Base-by-base conservation (phyloP, 1,140 invertebrate genomes). In the Micrasema longulum region DNA sequence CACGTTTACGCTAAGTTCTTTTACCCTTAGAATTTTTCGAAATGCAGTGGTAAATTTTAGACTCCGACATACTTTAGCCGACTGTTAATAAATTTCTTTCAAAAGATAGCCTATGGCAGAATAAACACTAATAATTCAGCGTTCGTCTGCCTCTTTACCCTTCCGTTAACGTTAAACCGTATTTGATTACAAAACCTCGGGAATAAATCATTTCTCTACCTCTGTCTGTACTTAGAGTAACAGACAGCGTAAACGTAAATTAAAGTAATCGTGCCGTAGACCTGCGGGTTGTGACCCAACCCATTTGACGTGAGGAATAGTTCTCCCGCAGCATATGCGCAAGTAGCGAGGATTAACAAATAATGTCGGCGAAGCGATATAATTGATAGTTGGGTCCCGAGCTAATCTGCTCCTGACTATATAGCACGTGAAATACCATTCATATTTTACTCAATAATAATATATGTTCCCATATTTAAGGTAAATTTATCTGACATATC, bases 121-220 rank as follows among this genome's bases (percentile, higher is more conserved):
- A 38, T 35, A 57, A 57, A 57, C 48, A 52, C 38, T 53, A 68
- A 68, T 68, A 68, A 55, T 55, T 55, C 50, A 14, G 20, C 26
- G 41, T 55, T 69, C 23, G 43, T 55, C 45, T 66, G 35, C 26
- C 26, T 50, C 20, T 47, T 65, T 12, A 57, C 55, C 48, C 43
- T 53, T 53, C 5, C 22, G 23, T 48, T 47, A 20, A 60, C 67
- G 68, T 26, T 69, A 69, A 69, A 69, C 68, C 68, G 68, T 69
- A 69, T 69, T 69, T 69, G 68, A 69, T 69, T 69, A 69, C 68
- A 26, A 69, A 69, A 48, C 68, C 68, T 4, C 48, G 14, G 55
- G 16, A 16, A 69, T 69, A 55, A 69, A 60, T 69, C 68, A 69
- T 69, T 60, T 53, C 45, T 45, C 63, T 64, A 20, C 62, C 62